A percentile compares a stretch with the other conserved stretches of the same genome.
These are phyloP conservation scores for Drosophila prostipennis DNA, from an alignment of 2,888 invertebrate species.

Conservation along the genomic window DNA sequence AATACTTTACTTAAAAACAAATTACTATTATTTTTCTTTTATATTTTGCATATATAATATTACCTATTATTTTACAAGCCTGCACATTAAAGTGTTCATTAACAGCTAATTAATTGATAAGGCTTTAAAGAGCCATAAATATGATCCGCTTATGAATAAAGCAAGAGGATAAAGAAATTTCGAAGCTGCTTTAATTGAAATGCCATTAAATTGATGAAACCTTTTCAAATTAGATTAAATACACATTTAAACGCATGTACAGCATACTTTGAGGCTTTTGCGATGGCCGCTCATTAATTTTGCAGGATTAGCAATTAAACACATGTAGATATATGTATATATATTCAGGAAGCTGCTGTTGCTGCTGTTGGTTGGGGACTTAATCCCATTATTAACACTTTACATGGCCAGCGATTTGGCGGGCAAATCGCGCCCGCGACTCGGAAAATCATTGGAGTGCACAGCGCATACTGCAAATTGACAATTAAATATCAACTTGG, in stretches of 20 bases:
- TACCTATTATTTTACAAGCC: not conserved
- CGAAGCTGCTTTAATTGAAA: slow-evolving; percentile 21
- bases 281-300: slow-evolving; percentile 41
- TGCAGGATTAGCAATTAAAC: slow-evolving; percentile 47
- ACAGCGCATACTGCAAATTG: slow-evolving; percentile 35
- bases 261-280: slow-evolving; percentile 28
- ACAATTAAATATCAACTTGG: slow-evolving; percentile 51
- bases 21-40: no score
- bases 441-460: slow-evolving; percentile 31
- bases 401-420: slow-evolving; percentile 40
- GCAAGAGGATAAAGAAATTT: not conserved
- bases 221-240: slow-evolving; percentile 30
- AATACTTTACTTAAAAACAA: no score
- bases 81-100: not conserved
- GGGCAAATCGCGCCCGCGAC: slow-evolving; percentile 13
- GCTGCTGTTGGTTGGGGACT: not conserved
- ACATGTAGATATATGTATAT: slow-evolving; percentile 21
- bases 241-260: slow-evolving; percentile 5
- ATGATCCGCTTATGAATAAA: not conserved
- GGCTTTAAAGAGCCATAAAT: not conserved
- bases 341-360: not conserved
- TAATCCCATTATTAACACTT: slow-evolving; percentile 45
- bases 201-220: slow-evolving; percentile 24
- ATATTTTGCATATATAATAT: no score
- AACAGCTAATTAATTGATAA: not conserved